A percentile compares a stretch with the other conserved stretches of the same genome.
phyloP scores from a whole-genome alignment of 2,888 invertebrate genomes.

The Drosophila picticornis region DNA sequence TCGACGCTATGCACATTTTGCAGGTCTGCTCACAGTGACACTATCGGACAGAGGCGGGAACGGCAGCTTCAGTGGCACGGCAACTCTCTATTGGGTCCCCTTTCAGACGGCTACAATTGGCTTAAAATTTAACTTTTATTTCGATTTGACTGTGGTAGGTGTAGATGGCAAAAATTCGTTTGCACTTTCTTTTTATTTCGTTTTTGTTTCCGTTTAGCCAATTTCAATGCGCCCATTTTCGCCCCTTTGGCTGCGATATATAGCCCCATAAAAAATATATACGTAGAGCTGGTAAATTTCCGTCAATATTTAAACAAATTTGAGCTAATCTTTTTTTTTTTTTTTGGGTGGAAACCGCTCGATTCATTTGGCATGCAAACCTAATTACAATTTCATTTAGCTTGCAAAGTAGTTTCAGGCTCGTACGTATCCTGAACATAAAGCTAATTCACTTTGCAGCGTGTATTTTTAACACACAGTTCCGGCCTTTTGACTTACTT shows the following conservation, averaged over 20 bases:
- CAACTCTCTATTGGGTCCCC: background rate
- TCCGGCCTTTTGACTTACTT: conserved; percentile 4
- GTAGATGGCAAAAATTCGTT: conserved; percentile 39
- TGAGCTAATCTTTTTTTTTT: conserved; percentile 16
- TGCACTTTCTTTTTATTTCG: background rate
- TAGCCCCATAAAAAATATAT: background rate
- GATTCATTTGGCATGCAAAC: conserved; percentile 74
- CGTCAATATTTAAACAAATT: conserved; percentile 72
- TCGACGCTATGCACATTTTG: background rate
- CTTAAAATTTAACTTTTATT: conserved; percentile 58
- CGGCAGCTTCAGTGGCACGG: conserved; percentile 3
- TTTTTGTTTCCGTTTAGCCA: conserved; percentile 30
- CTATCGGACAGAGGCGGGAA: background rate
- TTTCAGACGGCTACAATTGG: conserved; percentile 38
- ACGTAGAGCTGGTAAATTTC: conserved; percentile 52
- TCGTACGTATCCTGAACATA: conserved; percentile 33
- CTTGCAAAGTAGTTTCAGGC: conserved; percentile 44
- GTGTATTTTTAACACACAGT: conserved; percentile 58
- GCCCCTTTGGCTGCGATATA: conserved; percentile 3
- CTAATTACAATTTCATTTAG: conserved; percentile 72
- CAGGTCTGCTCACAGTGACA: background rate
- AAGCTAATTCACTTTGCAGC: conserved; percentile 58
- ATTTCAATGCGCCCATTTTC: conserved; percentile 16
- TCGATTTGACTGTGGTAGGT: conserved; percentile 40
- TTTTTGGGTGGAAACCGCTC: conserved; percentile 51